Base-by-base conservation (phyloP, 2,888 invertebrate genomes). In the Iselma pallidipennis region DNA sequence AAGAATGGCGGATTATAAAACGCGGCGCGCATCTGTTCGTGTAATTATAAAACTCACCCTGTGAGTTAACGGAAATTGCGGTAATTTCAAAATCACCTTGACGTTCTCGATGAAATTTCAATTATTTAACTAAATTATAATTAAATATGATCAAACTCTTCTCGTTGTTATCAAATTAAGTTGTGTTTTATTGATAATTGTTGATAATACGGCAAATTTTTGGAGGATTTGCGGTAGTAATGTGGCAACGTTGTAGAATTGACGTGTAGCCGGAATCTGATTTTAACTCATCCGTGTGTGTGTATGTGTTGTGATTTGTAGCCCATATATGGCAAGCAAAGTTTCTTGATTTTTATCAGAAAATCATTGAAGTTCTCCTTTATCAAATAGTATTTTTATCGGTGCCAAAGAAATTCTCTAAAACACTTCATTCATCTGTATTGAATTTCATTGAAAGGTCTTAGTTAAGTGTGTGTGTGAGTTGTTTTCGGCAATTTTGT, bases 241-340 rank as follows among this genome's bases (percentile, higher is more conserved):
- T 29, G 10, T 37, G 37, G 37, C 37, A 37, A 37, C 37, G n/a
- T 5, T 37, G 45, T 21, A 4, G 0, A n/a, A 23, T n/a, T 45
- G 45, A 45, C 45, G 45, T 45, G 21, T n/a, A 4, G 45, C 45
- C 45, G 45, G 45, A n/a, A n/a, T n/a, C 23, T 45, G 45, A 45
- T 45, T 42, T 10, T 16, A 16, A 16, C 37, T n/a, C 28, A 50
- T 50, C 29, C 19, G 50, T 50, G n/a, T n/a, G n/a, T n/a, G n/a
- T n/a, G n/a, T n/a, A n/a, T n/a, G n/a, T n/a, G 2, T 10, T 9
- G 26, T 19, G 29, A 19, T 50, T 50, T 9, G 4, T 29, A 45
- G 56, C 59, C 72, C 72, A 66, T 71, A 62, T 72, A 72, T 66
- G 72, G 72, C 63, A 72, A 74, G 73, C 71, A 68, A 73, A 73